These are phyloP conservation scores for Lycocerus yunnanus DNA, from an alignment of 2,888 invertebrate genomes.

Conservation along the genomic window DNA sequence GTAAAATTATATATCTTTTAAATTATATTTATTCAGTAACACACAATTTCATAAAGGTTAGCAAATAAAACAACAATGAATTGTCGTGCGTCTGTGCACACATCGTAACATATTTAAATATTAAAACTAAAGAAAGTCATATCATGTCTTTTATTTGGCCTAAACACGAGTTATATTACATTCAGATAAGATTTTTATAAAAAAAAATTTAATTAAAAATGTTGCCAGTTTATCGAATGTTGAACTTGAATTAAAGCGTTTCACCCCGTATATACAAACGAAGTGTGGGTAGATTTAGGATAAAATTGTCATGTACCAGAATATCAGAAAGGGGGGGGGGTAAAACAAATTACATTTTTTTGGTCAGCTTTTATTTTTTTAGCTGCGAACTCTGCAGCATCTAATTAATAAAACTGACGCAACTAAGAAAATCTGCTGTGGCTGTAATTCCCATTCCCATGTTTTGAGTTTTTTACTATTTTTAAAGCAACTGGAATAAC, in stretches of 20 bases:
- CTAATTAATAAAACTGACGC: constrained; percentile 1
- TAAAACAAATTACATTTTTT: neutral
- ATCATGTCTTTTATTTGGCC: constrained; percentile 16
- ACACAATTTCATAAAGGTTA: constrained; percentile 27
- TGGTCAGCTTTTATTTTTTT: neutral
- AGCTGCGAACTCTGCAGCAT: neutral
- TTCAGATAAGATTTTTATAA: neutral
- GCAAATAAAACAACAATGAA: constrained; percentile 29
- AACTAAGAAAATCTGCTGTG: constrained; percentile 4
- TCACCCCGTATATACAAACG: neutral
- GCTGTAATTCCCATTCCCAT: neutral
- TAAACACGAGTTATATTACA: constrained; percentile 11
- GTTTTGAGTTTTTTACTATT: constrained; percentile 13
- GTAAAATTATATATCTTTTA: constrained; percentile 27
- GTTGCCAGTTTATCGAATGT: neutral
- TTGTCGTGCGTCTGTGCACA: constrained; percentile 25
- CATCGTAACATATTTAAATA: constrained; percentile 21
- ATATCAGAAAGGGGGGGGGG: no score
- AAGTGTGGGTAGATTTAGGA: no score
- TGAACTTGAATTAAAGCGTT: neutral
- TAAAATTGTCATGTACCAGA: no score
- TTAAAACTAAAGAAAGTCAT: constrained; percentile 20
- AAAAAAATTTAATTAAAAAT: neutral
- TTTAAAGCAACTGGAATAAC: constrained; percentile 11
- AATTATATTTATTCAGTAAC: constrained; percentile 26